phyloP scores from a whole-genome alignment of 2,113 vertebrate genomes.

The Halcyon malimbica region DNA sequence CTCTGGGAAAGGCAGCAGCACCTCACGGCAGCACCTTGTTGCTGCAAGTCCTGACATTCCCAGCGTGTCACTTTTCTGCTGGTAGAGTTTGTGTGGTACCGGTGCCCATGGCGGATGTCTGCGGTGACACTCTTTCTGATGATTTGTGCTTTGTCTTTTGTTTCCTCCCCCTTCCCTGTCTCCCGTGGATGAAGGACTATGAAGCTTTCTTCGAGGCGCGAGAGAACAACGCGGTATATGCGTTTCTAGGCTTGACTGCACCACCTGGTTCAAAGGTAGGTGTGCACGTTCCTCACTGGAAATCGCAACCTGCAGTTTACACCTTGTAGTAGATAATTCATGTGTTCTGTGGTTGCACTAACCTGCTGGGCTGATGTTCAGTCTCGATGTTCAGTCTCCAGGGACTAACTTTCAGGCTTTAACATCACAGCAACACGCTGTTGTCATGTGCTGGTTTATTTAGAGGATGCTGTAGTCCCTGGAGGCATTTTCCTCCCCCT shows the following conservation, averaged over 20 bases:
- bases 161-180: background rate
- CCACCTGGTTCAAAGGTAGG: constrained; percentile 95
- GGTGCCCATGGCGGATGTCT: background rate
- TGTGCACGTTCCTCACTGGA: background rate
- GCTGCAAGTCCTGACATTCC: background rate
- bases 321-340: background rate
- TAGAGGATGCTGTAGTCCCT: background rate
- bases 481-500: background rate
- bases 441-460: background rate
- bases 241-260: constrained; percentile 92
- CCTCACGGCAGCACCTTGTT: background rate
- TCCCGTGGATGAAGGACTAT: constrained; percentile 79
- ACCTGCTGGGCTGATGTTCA: background rate
- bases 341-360: background rate
- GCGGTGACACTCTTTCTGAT: background rate
- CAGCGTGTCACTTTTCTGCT: background rate
- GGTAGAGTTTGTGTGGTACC: background rate
- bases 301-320: background rate
- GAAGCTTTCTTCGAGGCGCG: constrained; percentile 94
- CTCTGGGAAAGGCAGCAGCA: background rate
- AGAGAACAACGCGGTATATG: constrained; percentile 94
- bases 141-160: background rate
- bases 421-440: background rate
- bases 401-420: background rate
- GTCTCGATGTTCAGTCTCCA: background rate